A percentile compares a stretch with the other conserved stretches of the same genome.
phyloP scores from a whole-genome alignment of 2,888 invertebrate genomes.

The Eupithecia exiguata region DNA sequence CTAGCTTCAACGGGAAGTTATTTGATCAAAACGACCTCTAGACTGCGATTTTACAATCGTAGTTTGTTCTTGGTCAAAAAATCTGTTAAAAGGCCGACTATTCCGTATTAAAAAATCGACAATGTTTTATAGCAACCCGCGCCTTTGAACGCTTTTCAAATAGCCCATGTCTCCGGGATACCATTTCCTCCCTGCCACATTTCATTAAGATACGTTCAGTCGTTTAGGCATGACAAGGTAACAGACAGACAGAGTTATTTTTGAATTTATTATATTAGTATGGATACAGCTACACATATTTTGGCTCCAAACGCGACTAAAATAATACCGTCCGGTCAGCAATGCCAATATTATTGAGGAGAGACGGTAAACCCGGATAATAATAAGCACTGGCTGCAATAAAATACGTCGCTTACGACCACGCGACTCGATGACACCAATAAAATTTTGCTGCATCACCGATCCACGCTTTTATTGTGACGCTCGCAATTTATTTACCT shows the following conservation, averaged over 20 bases:
- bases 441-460: conserved; percentile 63
- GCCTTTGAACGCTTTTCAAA: too few relatives aligned
- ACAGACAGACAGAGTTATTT: background rate
- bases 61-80: too few relatives aligned
- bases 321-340: conserved; percentile 22
- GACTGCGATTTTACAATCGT: background rate
- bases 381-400: conserved; percentile 66
- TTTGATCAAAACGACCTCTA: background rate
- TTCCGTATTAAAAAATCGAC: background rate
- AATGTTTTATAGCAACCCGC: background rate
- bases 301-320: background rate
- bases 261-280: background rate
- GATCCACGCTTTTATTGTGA: conserved; percentile 59
- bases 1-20: conserved; percentile 50
- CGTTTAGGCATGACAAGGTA: background rate
- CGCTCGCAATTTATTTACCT: conserved; percentile 60
- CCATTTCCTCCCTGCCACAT: background rate
- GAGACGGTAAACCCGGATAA: conserved; percentile 59
- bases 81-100: background rate
- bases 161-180: background rate
- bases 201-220: background rate
- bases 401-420: conserved; percentile 64
- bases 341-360: conserved; percentile 38
- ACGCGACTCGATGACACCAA: conserved; percentile 66
- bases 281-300: background rate